Base-by-base conservation (phyloP, 2,888 invertebrate species). In the Polydrusus tereticollis region DNA sequence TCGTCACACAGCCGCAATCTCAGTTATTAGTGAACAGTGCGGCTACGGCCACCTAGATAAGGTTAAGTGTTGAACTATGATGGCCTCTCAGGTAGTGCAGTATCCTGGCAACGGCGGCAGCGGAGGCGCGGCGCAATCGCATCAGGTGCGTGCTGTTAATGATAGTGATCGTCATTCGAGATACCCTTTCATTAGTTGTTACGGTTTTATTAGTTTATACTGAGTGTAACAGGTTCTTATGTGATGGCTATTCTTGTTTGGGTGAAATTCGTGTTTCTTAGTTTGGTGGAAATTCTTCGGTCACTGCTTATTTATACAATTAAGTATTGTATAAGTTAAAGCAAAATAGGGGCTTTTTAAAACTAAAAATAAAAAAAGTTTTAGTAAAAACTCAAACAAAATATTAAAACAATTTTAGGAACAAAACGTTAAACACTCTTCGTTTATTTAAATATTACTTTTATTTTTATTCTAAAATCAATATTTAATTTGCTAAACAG, bases 21-120 rank as follows among this genome's bases (percentile, higher is more conserved):
- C 85, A 85, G 85, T 85, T 85, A 85, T 85, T 85, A 85, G 84
- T 82, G 82, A 82, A 82, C 83, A 62, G 69, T 59, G 63, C 50
- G 62, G 50, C 50, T 52, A 63, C 33, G 45, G 68, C 21, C 52
- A 45, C 58, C 21, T 59, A 62, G 68, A 58, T 52, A 58, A 69
- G 20, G 64, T 73, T 64, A 66, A 66, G 69, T 73, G 59, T 65
- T 57, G 65, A 78, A 79, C 79, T 79, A 83, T 83, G 83, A 84
- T 84, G 83, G 83, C 83, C 78, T 82, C 83, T 80, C 79, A 83
- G 76, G 78, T 79, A 81, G 82, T 83, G 75, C 84, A 83, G 77
- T 81, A 83, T 78, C 82, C 83, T 77, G 81, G 82, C 77, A 83
- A 83, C 76, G 78, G 77, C 76, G 57, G 50, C n/a, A 78, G 79